phyloP scores from a whole-genome alignment of 2,888 invertebrate genomes.

The Scaptomyza tumidula region DNA sequence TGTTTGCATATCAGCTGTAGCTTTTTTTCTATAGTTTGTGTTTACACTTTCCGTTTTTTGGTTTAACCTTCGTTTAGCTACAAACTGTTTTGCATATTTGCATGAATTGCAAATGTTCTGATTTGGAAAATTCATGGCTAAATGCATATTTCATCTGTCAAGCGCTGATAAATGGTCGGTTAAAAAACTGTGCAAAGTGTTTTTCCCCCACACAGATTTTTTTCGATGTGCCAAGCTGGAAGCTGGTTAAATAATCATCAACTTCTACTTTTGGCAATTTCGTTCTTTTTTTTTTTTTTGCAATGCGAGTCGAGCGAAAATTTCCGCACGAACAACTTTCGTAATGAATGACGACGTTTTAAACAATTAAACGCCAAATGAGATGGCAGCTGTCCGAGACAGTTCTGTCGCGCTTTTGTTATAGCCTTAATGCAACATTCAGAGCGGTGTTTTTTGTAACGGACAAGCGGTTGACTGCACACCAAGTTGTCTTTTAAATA shows the following conservation, averaged over 20 bases:
- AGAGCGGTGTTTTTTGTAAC: constrained; percentile 1
- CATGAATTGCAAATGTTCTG: constrained; percentile 39
- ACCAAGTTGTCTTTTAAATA: background rate
- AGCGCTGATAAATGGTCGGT: constrained; percentile 24
- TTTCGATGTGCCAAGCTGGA: constrained; percentile 30
- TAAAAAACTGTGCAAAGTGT: constrained; percentile 1
- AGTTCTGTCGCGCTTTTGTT: constrained; percentile 6
- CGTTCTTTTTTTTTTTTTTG: background rate
- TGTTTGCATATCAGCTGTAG: constrained; percentile 28
- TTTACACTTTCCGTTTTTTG: background rate
- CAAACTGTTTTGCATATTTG: constrained; percentile 9
- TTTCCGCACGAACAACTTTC: constrained; percentile 25
- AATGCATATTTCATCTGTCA: constrained; percentile 41
- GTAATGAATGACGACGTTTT: constrained; percentile 43
- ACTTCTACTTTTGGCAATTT: constrained; percentile 5
- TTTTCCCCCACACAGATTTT: constrained; percentile 6
- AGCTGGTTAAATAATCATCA: constrained; percentile 53
- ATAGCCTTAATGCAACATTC: constrained; percentile 15
- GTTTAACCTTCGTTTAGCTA: constrained; percentile 6
- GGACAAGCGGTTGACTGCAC: background rate
- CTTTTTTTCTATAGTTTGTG: background rate
- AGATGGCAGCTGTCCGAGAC: constrained; percentile 39
- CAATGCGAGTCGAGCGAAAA: constrained; percentile 14
- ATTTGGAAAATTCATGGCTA: constrained; percentile 34
- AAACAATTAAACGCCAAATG: constrained; percentile 46